These are phyloP conservation scores for Amorpha juglandis DNA, from an alignment of 2,888 invertebrate species.

Conservation along the genomic window DNA sequence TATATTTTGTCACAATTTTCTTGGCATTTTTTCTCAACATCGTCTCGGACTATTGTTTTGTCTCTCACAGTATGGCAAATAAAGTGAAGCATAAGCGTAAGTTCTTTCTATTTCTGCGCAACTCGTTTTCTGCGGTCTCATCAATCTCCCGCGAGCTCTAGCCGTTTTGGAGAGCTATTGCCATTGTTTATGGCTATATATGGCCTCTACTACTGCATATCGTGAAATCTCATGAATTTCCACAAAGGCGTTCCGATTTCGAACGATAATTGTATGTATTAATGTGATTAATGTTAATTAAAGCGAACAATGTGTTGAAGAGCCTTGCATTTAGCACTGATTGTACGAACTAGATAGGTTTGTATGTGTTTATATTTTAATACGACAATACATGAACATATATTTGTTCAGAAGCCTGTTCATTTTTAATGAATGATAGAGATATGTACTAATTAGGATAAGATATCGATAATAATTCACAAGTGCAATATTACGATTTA, in stretches of 20 bases:
- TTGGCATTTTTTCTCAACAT: slow-evolving; percentile 1
- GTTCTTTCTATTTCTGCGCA: slow-evolving; percentile 22
- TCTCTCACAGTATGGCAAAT: slow-evolving; percentile 33
- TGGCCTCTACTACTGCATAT: slow-evolving; percentile 9
- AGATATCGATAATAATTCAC: too few species aligned
- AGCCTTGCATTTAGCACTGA: slow-evolving; percentile 35
- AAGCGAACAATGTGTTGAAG: slow-evolving; percentile 34
- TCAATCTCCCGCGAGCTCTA: slow-evolving; percentile 14
- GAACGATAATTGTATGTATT: slow-evolving; percentile 45
- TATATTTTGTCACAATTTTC: too few species aligned
- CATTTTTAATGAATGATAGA: too few species aligned
- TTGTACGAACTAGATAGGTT: slow-evolving; percentile 21
- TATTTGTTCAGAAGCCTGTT: too few species aligned
- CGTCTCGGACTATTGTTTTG: slow-evolving; percentile 31
- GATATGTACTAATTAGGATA: too few species aligned
- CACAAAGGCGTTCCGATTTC: slow-evolving; percentile 13
- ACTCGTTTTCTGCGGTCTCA: slow-evolving; percentile 8
- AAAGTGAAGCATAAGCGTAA: slow-evolving; percentile 24
- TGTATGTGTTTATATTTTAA: background rate
- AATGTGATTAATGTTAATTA: slow-evolving; percentile 48
- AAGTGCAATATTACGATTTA: too few species aligned
- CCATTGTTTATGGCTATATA: slow-evolving; percentile 1
- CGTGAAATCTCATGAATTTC: slow-evolving; percentile 14
- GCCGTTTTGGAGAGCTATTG: slow-evolving; percentile 13
- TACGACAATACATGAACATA: background rate